These are phyloP conservation scores for Plebejus melissa DNA, from an alignment of 2,888 invertebrate genomes.

Conservation along the genomic window DNA sequence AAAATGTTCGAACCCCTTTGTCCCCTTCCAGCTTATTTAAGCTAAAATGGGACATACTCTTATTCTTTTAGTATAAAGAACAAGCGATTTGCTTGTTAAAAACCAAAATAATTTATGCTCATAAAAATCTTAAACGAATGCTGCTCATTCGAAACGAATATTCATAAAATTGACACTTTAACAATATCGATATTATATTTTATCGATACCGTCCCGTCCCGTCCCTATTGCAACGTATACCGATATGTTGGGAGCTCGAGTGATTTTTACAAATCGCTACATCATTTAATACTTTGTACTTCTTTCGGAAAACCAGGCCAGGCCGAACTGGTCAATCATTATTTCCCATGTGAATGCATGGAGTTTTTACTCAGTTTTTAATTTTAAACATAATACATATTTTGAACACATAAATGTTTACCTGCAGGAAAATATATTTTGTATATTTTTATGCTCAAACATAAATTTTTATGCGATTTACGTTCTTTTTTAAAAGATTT, in stretches of 20 bases:
- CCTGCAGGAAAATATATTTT: neutral
- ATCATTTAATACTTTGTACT: neutral
- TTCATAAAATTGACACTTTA: too few species aligned
- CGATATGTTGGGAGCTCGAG: neutral
- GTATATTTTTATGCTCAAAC: neutral
- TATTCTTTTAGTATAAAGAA: too few species aligned
- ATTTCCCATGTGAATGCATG: neutral
- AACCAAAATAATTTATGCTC: too few species aligned
- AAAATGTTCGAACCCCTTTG: too few species aligned
- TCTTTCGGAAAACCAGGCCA: neutral
- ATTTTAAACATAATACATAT: neutral
- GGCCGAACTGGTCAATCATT: neutral
- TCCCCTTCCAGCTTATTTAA: too few species aligned
- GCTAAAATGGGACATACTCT: too few species aligned
- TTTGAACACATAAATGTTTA: neutral
- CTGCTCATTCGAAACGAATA: too few species aligned
- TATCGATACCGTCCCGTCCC: neutral
- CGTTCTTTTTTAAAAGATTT: too few species aligned
- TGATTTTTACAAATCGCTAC: slow-evolving; percentile 20
- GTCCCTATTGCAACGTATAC: neutral
- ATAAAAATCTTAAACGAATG: too few species aligned
- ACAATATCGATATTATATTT: too few species aligned
- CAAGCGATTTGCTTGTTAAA: too few species aligned
- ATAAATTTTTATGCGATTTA: too few species aligned
- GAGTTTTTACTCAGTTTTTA: neutral